Evolutionary conservation across 92 coral and sea anemone genomes (phyloP), one percentile per base, ranked within the genome.

Genomic region (Porites evermanni): DNA sequence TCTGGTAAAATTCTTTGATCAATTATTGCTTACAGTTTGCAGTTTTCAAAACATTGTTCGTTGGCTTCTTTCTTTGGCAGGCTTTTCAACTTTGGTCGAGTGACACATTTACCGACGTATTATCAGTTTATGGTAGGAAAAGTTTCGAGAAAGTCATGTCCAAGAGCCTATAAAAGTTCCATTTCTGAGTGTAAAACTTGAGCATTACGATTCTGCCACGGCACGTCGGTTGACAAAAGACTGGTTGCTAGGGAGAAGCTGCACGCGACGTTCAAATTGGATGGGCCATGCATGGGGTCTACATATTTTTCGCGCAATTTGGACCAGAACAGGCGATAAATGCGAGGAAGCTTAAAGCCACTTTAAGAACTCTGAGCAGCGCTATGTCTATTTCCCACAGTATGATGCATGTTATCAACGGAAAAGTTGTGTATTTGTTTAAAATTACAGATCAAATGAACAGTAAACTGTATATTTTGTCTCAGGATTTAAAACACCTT

Each of bases 391-490:
- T 47, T 6, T 32, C 72, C 0, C 69, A 71, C 8, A 52, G 63
- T 6, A 52, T 72, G 8, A 56, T 68, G 14, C 74, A 78, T 6
- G 21, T 79, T 1, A 32, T 88, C 7, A 52, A 88, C 26, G 84
- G 91, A 32, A 88, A 88, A 72, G 74, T 75, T 7, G 84, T 82
- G 8, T 78, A 88, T n/a, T 74, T 82, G 8, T 66, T 88, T 17
- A 75, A 82, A 38, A 66, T 65, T 8, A 82, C 88, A 0, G 88
- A 82, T 56, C 61, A 60, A 5, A 80, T 87, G 67, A 82, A 75
- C 64, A 73, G 86, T 3, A 88, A 88, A 59, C 9, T 88, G 19
- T 61, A 61, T 9, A 53, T 64, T 19, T 29, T 80, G 73, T 9
- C 70, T 6, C 50, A 21, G 3, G 67, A 72, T 58, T 32, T 87